phyloP scores from a whole-genome alignment of 2,113 vertebrate species.

The Paradisaea rubra region DNA sequence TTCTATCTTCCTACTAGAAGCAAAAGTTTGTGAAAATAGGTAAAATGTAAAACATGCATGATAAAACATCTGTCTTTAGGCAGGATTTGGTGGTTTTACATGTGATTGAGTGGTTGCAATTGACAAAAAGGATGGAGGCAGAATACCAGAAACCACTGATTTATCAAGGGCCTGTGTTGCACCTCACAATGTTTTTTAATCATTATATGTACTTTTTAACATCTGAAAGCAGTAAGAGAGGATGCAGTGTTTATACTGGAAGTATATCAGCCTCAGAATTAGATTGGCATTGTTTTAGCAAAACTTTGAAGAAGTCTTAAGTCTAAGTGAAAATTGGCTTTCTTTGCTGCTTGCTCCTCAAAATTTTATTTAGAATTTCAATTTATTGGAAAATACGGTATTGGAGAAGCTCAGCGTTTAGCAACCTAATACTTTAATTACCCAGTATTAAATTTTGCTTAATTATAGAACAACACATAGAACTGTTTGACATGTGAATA shows the following conservation, averaged over 20 bases:
- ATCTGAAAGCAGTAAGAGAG: background rate
- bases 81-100: background rate
- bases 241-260: background rate
- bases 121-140: background rate
- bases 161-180: background rate
- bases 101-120: background rate
- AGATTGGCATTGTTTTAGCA: background rate
- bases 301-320: background rate
- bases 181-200: background rate
- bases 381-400: background rate
- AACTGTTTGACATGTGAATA: background rate
- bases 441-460: background rate
- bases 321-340: background rate
- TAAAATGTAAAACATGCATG: background rate
- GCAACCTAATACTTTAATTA: constrained; percentile 1
- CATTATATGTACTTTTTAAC: background rate
- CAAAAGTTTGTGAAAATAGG: background rate
- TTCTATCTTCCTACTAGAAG: background rate
- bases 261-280: background rate
- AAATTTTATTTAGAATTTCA: background rate
- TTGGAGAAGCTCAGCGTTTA: background rate
- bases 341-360: background rate
- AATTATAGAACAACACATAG: background rate
- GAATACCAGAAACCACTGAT: background rate
- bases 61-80: background rate